Base-by-base conservation (phyloP, 30 jellyfish, hydroid and myxozoan genomes). In the Pseudorhiza aurosa region DNA sequence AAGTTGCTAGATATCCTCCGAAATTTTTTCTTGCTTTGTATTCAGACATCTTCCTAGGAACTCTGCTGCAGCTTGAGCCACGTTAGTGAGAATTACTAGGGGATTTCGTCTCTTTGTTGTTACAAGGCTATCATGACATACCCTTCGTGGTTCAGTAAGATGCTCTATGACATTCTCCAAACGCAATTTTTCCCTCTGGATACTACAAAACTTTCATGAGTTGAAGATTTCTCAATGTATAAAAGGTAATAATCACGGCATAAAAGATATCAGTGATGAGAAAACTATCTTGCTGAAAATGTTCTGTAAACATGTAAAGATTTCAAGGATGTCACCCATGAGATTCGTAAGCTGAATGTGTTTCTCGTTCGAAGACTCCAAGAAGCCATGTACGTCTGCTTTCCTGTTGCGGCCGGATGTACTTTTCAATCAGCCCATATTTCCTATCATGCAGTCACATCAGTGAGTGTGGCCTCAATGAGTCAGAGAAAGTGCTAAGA, bases 241-340 rank as follows among this genome's bases (percentile, higher is more conserved):
- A 4, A 25, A 17, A 37, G 42, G 82, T 5, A 5, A 26, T 32
- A 59, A 37, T 18, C 42, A 22, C 22, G 27, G 27, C 29, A 58
- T 26, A 8, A 60, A 25, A n/a, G 45, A 28, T 39, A 12, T 39
- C 50, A 39, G 50, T 39, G 50, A 39, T 39, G 50, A 39, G 12
- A 39, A 39, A 12, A 39, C 50, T 39, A 39, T 12, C 50, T 39
- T 39, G 12, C 50, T 39, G 50, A 39, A 39, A 39, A 56, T 44
- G 24, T 71, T 43, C 85, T 71, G 58, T 31, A 71, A 46, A 33
- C 36, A 15, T 71, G 51, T 46, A 33, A 71, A 71, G 51, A 71
- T 46, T 46, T 71, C 85, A 18, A 71, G 72, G 51, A 45, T 74
- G 77, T 74, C 87, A 33, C 87, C 85, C 85, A 72, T 72, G 77